Conservation (phyloP, 2,113 vertebrate genomes). For the Gavia stellata region DNA sequence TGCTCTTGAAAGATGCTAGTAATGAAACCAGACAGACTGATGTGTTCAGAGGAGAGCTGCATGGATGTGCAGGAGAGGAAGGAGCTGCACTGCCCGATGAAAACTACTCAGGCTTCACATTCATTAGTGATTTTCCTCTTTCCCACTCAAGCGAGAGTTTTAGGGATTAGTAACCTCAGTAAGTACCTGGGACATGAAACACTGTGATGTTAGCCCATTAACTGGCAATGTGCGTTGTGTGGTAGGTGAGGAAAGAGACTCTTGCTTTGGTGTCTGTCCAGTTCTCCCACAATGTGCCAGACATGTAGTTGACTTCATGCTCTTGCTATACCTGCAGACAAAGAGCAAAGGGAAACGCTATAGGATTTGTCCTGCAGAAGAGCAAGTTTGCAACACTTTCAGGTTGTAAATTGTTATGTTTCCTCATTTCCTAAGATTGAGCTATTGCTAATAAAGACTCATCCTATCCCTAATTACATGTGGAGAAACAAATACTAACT, state of each 20-base stretch:
- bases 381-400: background rate
- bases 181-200: background rate
- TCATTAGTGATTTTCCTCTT: background rate
- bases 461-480: background rate
- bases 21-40: background rate
- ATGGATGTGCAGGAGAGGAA: background rate
- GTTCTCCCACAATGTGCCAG: background rate
- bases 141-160: background rate
- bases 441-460: background rate
- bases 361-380: background rate
- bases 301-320: fast-evolving
- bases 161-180: background rate
- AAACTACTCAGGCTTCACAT: background rate
- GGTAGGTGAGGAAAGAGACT: background rate
- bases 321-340: background rate
- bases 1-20: background rate
- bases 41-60: background rate
- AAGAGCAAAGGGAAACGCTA: background rate
- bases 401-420: background rate
- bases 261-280: background rate
- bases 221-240: background rate
- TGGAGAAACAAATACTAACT: background rate
- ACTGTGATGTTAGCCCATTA: background rate
- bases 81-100: background rate
- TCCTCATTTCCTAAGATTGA: background rate